These are phyloP conservation scores for Melanotus villosus DNA, from an alignment of 2,888 invertebrate species.

Conservation along the genomic window DNA sequence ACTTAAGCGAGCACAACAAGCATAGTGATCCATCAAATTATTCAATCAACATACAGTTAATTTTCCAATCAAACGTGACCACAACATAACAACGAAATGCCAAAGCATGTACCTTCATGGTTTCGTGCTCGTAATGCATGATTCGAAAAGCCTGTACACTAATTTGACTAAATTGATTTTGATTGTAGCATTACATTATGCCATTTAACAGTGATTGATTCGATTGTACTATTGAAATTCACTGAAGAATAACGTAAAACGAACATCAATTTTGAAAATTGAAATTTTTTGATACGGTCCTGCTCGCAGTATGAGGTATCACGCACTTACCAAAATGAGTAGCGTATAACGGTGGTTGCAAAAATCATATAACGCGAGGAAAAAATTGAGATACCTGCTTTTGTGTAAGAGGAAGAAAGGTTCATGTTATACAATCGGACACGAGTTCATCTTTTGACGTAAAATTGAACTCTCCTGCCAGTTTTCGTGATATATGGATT, in stretches of 20 bases:
- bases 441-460: constrained; percentile 35
- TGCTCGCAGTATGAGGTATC: constrained; percentile 34
- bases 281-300: neutral
- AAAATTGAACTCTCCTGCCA: constrained; percentile 41
- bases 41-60: constrained; percentile 31
- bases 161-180: constrained; percentile 10
- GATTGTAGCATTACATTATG: neutral
- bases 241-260: neutral
- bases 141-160: constrained; percentile 1
- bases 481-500: constrained; percentile 52
- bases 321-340: constrained; percentile 35
- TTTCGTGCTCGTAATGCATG: constrained; percentile 20
- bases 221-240: neutral
- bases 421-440: neutral
- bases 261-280: neutral
- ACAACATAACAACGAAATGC: constrained; percentile 22
- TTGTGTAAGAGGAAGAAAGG: neutral
- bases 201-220: neutral
- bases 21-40: constrained; percentile 15
- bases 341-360: constrained; percentile 30
- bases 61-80: constrained; percentile 29
- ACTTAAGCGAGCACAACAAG: constrained; percentile 10
- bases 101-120: constrained; percentile 27
- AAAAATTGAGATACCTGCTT: neutral
- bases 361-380: constrained; percentile 5